Percentiles rank a stretch among this genome's conserved stretches.
Evolutionary conservation across 1,140 invertebrate genomes (phyloP).

Genomic region (Drosophila melanica): DNA sequence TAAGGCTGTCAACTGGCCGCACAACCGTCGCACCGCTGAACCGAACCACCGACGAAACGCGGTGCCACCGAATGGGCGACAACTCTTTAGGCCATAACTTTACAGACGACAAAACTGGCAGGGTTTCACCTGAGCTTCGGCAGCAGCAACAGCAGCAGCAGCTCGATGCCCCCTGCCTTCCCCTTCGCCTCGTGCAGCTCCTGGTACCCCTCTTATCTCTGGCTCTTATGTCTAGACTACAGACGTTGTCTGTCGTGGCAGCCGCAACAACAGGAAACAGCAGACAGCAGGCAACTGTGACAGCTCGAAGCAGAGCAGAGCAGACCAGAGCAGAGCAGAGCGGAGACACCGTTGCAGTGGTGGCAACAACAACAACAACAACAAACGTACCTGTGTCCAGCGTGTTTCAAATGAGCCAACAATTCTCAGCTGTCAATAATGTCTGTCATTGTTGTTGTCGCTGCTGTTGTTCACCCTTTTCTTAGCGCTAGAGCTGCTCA

Average conservation of each 20-base stretch:
- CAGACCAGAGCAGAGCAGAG: conserved; percentile 1
- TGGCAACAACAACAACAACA: conserved; percentile 32
- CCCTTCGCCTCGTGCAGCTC: conserved; percentile 5
- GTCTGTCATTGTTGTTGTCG: conserved; percentile 53
- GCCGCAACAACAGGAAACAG: conserved; percentile 70
- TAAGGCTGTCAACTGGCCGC: conserved; percentile 64
- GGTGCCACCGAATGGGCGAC: conserved; percentile 29
- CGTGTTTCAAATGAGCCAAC: conserved; percentile 69
- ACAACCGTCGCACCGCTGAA: conserved; percentile 10
- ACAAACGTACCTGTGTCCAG: conserved; percentile 67
- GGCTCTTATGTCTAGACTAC: conserved; percentile 77
- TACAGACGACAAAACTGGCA: conserved; percentile 65
- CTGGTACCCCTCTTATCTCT: conserved; percentile 43
- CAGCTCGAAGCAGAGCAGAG: conserved; percentile 69
- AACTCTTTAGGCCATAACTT: conserved; percentile 68
- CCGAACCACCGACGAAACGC: conserved; percentile 8
- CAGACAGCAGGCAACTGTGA: conserved; percentile 73
- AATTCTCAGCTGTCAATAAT: conserved; percentile 82
- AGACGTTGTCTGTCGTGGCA: conserved; percentile 63
- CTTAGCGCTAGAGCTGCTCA: not conserved
- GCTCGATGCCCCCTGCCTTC: not conserved
- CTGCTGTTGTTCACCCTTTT: conserved; percentile 24
- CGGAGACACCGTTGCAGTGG: conserved; percentile 54
- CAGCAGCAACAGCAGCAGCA: conserved; percentile 11
- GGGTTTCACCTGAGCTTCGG: conserved; percentile 52